phyloP scores from a whole-genome alignment of 1,140 invertebrate species.

The Atta texana region DNA sequence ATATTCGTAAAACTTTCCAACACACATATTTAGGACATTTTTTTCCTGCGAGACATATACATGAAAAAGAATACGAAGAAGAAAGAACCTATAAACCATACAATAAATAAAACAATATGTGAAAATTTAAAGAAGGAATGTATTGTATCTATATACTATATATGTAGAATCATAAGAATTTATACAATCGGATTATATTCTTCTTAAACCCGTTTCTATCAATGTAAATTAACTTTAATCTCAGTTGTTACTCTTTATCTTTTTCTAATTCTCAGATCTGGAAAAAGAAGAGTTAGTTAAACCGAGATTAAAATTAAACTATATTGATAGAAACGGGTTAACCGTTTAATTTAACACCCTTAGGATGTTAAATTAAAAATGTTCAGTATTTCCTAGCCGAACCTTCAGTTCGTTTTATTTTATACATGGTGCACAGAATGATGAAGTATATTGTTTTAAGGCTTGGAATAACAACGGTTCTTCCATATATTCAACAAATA shows the following conservation, averaged over 20 bases:
- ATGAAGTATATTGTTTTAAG: conserved; percentile 53
- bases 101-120: conserved; percentile 60
- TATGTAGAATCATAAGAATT: conserved; percentile 18
- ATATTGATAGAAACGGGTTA: too few relatives aligned
- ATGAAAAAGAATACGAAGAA: conserved; percentile 8
- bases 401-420: conserved; percentile 45
- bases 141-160: conserved; percentile 41
- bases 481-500: conserved; percentile 36
- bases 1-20: conserved; percentile 20
- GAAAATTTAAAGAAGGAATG: conserved; percentile 59
- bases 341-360: too few relatives aligned
- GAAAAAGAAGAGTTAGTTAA: too few relatives aligned
- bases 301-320: too few relatives aligned
- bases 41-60: neutral
- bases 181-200: conserved; percentile 16
- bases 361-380: conserved; percentile 49
- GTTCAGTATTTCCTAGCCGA: conserved; percentile 33
- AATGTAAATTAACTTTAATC: too few relatives aligned
- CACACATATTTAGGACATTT: conserved; percentile 25
- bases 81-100: conserved; percentile 25
- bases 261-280: too few relatives aligned
- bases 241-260: too few relatives aligned
- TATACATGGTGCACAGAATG: conserved; percentile 49
- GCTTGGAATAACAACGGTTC: conserved; percentile 38
- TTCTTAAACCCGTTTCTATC: neutral